A percentile compares a stretch with the other conserved stretches of the same genome.
Evolutionary conservation across 2,113 vertebrate species (phyloP).

Genomic region (Apteryx owenii): DNA sequence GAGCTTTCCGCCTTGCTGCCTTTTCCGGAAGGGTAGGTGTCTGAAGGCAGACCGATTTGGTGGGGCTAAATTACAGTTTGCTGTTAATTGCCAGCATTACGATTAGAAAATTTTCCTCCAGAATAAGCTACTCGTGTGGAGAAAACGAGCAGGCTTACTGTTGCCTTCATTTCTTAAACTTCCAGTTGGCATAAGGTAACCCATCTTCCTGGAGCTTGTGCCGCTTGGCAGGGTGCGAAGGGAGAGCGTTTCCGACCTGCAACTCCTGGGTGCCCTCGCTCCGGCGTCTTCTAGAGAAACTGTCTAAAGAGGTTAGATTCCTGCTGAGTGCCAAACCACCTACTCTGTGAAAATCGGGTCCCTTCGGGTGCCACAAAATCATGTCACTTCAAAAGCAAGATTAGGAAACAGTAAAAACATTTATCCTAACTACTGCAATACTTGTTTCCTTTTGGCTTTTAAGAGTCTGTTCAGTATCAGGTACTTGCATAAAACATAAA

Average conservation of each 20-base stretch:
- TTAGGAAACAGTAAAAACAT: neutral
- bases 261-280: neutral
- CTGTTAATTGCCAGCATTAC: neutral
- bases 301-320: neutral
- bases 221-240: accelerated
- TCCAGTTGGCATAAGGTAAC: accelerated
- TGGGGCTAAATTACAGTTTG: neutral
- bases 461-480: neutral
- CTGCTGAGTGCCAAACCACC: too few species aligned
- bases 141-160: neutral
- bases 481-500: neutral
- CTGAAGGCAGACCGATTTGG: neutral
- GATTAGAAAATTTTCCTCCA: neutral
- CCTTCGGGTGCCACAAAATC: too few species aligned
- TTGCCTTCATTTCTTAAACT: neutral
- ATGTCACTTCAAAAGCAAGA: neutral
- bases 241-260: neutral
- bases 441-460: neutral
- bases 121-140: neutral
- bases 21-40: neutral
- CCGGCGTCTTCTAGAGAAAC: neutral
- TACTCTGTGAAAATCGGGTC: too few species aligned
- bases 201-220: neutral
- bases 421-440: neutral
- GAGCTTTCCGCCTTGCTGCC: neutral